These are phyloP conservation scores for Limnephilus rhombicus DNA, from an alignment of 2,888 invertebrate species.

Conservation along the genomic window DNA sequence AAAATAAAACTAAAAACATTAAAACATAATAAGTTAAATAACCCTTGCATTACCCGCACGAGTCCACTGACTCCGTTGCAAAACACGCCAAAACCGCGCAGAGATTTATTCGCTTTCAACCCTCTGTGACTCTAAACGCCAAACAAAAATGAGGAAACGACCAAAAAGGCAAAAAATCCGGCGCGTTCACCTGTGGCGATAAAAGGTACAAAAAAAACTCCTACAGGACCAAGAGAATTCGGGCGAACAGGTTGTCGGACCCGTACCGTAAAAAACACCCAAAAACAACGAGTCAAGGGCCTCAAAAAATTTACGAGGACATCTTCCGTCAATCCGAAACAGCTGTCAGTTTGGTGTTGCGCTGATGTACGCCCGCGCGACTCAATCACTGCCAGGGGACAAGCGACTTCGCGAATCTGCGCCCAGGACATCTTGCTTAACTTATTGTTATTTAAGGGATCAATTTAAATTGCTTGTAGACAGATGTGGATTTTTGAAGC, in stretches of 20 bases:
- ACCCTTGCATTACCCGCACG: background rate
- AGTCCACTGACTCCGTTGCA: background rate
- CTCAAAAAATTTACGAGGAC: constrained; percentile 54
- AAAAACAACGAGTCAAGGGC: constrained; percentile 54
- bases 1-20: background rate
- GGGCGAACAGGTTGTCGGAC: constrained; percentile 64
- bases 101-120: constrained; percentile 24
- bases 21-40: background rate
- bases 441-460: constrained; percentile 42
- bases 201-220: constrained; percentile 43
- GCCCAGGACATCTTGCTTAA: constrained; percentile 4
- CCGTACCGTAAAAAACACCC: constrained; percentile 25
- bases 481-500: constrained; percentile 30
- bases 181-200: constrained; percentile 57
- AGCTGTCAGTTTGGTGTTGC: constrained; percentile 42
- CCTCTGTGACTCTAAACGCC: constrained; percentile 38
- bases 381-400: constrained; percentile 22
- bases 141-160: constrained; percentile 26
- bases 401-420: background rate
- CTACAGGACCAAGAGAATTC: constrained; percentile 63
- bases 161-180: constrained; percentile 42
- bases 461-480: constrained; percentile 28
- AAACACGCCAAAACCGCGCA: background rate
- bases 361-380: constrained; percentile 13
- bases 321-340: constrained; percentile 20